Base-by-base conservation (phyloP, 2,888 invertebrate species). In the Coelinius sp. region DNA sequence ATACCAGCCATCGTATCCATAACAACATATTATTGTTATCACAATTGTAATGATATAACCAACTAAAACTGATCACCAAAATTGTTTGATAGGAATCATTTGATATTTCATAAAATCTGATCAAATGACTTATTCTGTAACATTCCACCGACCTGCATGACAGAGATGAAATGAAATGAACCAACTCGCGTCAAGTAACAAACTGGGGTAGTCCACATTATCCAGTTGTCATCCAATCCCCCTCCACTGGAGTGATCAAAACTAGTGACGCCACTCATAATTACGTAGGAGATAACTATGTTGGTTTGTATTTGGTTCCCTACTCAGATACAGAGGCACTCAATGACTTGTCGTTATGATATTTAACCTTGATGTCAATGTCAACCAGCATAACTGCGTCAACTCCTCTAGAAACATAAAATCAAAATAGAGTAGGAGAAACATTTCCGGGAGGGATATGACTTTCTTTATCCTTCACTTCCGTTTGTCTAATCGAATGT, bases 251-350 rank as follows among this genome's bases (percentile, higher is more conserved):
- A 67, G 73, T 70, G 63, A 71, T 68, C 78, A 73, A 80, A 59
- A 79, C 70, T 76, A 75, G 74, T 82, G 81, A 82, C 81, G 82
- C 75, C 77, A 80, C 75, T 79, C 78, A 72, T 77, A 78, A 79
- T 79, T 77, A 78, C 70, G 65, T 17, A 20, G 24, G 65, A 64
- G 64, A 64, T 59, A 65, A 68, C n/a, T 64, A 69, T 73, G 73
- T 73, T 66, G 59, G 27, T 8, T 49, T 67, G 38, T 12, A 46
- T 31, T 20, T 68, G 17, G 17, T 68, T 68, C 27, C 5, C 31
- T 24, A 66, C 27, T 35, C 10, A 10, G 56, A 24, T 59, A 31
- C 63, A 46, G 31, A 31, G 31, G 22, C 41, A 69, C 53, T 44
- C 14, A 53, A 25, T 20, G 22, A 65, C 49, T 59, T 35, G 14